Conservation (phyloP, 2,888 invertebrate genomes). For the Drosophila pegasa region DNA sequence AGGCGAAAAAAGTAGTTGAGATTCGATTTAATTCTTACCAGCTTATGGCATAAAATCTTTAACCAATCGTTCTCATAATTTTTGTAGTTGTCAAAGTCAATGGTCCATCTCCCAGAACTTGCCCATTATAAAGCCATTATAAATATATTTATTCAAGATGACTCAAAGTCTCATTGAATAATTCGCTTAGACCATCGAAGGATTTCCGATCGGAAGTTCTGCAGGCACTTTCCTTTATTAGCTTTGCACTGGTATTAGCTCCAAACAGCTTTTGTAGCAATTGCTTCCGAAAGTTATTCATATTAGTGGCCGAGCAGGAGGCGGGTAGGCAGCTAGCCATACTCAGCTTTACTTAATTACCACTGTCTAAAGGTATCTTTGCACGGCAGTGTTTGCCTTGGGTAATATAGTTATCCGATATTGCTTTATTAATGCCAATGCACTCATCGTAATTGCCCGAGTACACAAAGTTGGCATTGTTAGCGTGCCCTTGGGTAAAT, state of each 20-base stretch:
- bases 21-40: slow-evolving; percentile 62
- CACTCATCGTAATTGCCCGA: slow-evolving; percentile 84
- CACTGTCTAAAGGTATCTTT: slow-evolving; percentile 9
- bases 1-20: neutral
- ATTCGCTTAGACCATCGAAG: slow-evolving; percentile 50
- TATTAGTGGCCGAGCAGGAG: slow-evolving; percentile 46
- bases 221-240: slow-evolving; percentile 30
- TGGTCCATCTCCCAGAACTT: slow-evolving; percentile 86
- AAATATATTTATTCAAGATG: too few species aligned
- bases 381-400: slow-evolving; percentile 53
- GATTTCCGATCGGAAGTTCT: slow-evolving; percentile 19
- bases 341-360: neutral
- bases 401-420: neutral
- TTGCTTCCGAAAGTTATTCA: slow-evolving; percentile 34
- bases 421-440: slow-evolving; percentile 57
- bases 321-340: slow-evolving; percentile 69
- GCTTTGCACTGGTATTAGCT: neutral
- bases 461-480: slow-evolving; percentile 72
- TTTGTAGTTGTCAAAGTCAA: slow-evolving; percentile 58
- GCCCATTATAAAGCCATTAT: too few species aligned
- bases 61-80: slow-evolving; percentile 85
- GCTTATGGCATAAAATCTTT: slow-evolving; percentile 83
- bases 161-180: too few species aligned
- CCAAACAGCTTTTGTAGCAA: slow-evolving; percentile 19
- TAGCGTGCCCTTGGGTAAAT: slow-evolving; percentile 82